Evolutionary conservation across 2,888 invertebrate genomes (phyloP), one percentile per base, ranked within the genome.

Genomic region (Eupithecia subfuscata): DNA sequence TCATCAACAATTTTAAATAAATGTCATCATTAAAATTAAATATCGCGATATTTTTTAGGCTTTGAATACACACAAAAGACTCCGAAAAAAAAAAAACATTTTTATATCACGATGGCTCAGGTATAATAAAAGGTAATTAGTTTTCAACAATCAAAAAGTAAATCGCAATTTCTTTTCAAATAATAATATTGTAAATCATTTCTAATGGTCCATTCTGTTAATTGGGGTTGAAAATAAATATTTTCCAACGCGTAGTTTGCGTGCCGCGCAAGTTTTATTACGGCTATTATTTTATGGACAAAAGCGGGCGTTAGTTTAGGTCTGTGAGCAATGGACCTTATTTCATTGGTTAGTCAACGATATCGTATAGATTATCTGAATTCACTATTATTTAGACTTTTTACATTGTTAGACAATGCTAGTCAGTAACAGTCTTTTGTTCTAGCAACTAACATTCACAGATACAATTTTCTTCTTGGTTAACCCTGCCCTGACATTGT

Each of bases 101-200:
- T 7, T 43, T 43, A 25, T 68, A 68, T 68, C 25, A 68, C 25
- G 34, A 64, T 34, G 22, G 25, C 18, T 45, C 25, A 25, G 43
- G 68, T 68, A n/a, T 68, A 40, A 40, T 65, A 48, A 48, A n/a
- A 48, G 64, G 1, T 71, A 48, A 64, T 34, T 64, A 64, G 64
- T 64, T 64, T 71, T 64, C 22, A 68, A 68, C 68, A 68, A 68
- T 68, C 68, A 43, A 43, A 43, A 43, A 68, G 68, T 68, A 68
- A 45, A 68, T 45, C 25, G 34, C 30, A 48, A 60, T 60, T 69
- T 48, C 25, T 74, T 63, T 70, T 65, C 16, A 48, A 63, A 52
- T 64, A 69, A 75, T 60, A 71, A 64, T 69, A 30, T 40, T 45
- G n/a, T 75, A 71, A 71, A 75, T 75, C 75, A 68, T 71, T 68